Evolutionary conservation across 2,888 invertebrate species (phyloP).

Genomic region (Leptogaster cylindrica): DNA sequence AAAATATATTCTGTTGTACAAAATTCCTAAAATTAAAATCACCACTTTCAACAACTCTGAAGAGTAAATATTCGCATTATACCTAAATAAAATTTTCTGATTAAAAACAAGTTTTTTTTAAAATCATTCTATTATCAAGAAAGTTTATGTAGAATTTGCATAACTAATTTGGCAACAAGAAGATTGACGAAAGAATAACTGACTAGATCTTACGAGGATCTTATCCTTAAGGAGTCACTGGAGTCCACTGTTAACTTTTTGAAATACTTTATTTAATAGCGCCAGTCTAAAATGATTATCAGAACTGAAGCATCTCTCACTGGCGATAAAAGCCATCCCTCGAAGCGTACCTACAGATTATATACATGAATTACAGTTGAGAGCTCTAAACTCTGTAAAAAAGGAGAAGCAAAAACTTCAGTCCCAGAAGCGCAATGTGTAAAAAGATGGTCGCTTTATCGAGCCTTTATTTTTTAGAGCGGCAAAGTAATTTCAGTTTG

Average conservation of each 20-base stretch:
- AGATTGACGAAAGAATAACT: too few species aligned
- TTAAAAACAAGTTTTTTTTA: too few species aligned
- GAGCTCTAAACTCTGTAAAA: constrained; percentile 35
- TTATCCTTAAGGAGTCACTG: too few species aligned
- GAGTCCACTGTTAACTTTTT: neutral
- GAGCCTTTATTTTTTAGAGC: constrained; percentile 5
- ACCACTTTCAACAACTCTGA: too few species aligned
- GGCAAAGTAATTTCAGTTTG: constrained; percentile 46
- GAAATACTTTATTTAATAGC: constrained; percentile 19
- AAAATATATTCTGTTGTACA: too few species aligned
- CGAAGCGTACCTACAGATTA: constrained; percentile 13
- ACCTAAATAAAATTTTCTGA: too few species aligned
- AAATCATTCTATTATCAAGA: too few species aligned
- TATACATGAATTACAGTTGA: constrained; percentile 36
- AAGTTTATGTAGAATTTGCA: too few species aligned
- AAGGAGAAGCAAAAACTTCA: constrained; percentile 6
- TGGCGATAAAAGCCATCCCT: constrained; percentile 18
- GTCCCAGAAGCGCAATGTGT: constrained; percentile 7
- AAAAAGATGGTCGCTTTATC: neutral
- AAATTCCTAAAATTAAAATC: too few species aligned
- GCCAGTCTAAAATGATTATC: constrained; percentile 28
- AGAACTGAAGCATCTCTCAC: constrained; percentile 13
- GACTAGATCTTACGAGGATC: too few species aligned
- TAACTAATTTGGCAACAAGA: too few species aligned
- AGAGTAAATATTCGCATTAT: too few species aligned